Conservation (phyloP, 2,888 invertebrate species). For the Drosophila picticornis region DNA sequence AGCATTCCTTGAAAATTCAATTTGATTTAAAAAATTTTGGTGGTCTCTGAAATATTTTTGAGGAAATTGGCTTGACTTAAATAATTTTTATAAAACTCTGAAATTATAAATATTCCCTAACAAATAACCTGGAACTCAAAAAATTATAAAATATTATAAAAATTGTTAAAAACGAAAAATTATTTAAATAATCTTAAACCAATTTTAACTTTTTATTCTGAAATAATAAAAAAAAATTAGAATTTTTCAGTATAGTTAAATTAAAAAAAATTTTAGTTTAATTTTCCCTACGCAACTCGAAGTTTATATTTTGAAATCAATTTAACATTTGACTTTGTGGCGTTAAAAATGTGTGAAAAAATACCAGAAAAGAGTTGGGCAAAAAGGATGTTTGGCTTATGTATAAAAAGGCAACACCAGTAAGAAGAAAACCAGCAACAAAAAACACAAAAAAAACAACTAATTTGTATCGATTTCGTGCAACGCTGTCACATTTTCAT, state of each 20-base stretch:
- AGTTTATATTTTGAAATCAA: background rate
- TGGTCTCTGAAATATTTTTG: background rate
- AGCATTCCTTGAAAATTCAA: background rate
- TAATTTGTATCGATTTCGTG: conserved; percentile 74
- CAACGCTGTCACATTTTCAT: conserved; percentile 34
- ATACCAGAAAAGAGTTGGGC: background rate
- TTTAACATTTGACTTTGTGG: background rate
- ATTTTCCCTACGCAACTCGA: background rate
- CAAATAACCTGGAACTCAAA: background rate
- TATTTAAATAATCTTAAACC: background rate
- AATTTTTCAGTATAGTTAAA: background rate
- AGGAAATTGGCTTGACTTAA: background rate
- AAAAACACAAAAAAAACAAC: conserved; percentile 22
- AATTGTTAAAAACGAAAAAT: background rate
- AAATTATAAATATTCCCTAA: background rate
- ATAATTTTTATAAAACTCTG: background rate
- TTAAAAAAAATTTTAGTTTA: background rate
- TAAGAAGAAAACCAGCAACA: conserved; percentile 11
- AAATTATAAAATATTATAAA: background rate
- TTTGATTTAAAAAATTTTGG: background rate
- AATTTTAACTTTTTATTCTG: too few relatives aligned
- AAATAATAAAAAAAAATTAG: too few relatives aligned
- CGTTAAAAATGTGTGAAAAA: background rate
- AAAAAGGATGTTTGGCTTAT: background rate
- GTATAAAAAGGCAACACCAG: conserved; percentile 1